Conservation (phyloP, 2,888 invertebrate genomes). For the Drosophila percnosoma region DNA sequence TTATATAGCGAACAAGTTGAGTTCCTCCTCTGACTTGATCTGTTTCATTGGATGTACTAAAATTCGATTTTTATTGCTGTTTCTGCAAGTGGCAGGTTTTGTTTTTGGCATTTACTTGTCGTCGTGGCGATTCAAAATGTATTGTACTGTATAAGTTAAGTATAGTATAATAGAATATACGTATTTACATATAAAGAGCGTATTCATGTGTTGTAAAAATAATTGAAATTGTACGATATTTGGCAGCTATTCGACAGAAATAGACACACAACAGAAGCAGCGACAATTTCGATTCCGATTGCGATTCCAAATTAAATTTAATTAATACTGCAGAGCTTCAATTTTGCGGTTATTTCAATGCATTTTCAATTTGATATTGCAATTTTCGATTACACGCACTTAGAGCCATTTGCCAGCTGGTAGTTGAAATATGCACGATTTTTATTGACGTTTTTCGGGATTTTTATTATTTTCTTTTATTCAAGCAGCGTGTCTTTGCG, state of each 20-base stretch:
- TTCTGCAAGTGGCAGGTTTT: conserved; percentile 31
- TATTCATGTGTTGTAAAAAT: conserved; percentile 75
- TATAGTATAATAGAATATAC: conserved; percentile 53
- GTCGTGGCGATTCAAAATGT: conserved; percentile 24
- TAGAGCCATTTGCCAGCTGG: conserved; percentile 56
- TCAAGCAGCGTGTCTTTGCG: conserved; percentile 29
- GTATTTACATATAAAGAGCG: conserved; percentile 59
- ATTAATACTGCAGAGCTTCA: conserved; percentile 25
- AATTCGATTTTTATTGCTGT: conserved; percentile 31
- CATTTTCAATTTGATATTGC: conserved; percentile 16
- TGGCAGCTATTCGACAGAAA: conserved; percentile 80
- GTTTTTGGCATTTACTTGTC: conserved; percentile 54
- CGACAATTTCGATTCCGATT: conserved; percentile 48
- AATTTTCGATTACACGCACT: conserved; percentile 63
- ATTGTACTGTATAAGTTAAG: conserved; percentile 54
- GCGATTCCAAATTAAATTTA: conserved; percentile 32
- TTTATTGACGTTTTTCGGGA: conserved; percentile 4
- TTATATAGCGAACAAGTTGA: conserved; percentile 1
- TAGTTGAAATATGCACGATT: conserved; percentile 25
- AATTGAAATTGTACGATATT: conserved; percentile 79
- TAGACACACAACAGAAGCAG: conserved; percentile 71
- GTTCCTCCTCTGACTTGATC: conserved; percentile 53
- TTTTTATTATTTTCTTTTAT: conserved; percentile 4
- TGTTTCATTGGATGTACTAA: conserved; percentile 59
- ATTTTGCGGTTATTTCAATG: conserved; percentile 31